Percentiles rank a stretch among this genome's conserved stretches.
These are phyloP conservation scores for Pseudomyrmex sp. DNA, from an alignment of 1,140 invertebrate species.

Conservation along the genomic window DNA sequence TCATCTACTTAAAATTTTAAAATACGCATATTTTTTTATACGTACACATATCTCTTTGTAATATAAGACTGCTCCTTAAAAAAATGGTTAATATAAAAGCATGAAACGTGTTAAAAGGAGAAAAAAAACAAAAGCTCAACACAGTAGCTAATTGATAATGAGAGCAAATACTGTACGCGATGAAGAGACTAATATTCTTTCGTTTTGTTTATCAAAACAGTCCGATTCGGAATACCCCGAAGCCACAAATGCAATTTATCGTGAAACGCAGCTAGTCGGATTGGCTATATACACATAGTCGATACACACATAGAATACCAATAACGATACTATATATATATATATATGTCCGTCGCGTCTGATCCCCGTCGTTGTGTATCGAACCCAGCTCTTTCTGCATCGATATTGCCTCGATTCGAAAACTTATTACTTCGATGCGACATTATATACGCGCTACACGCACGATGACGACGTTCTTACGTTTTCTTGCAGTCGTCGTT, in stretches of 20 bases:
- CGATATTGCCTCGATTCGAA: background rate
- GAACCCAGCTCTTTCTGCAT: too few species aligned
- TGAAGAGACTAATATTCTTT: constrained; percentile 41
- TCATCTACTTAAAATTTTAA: too few species aligned
- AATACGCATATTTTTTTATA: too few species aligned
- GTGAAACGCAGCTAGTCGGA: constrained; percentile 42
- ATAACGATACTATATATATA: constrained; percentile 27
- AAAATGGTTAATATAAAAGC: too few species aligned
- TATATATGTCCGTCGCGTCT: background rate
- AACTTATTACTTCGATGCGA: constrained; percentile 26
- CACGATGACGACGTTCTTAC: background rate
- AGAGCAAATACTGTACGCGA: background rate
- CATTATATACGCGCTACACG: background rate
- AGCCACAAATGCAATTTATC: constrained; percentile 55
- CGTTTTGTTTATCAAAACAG: constrained; percentile 42
- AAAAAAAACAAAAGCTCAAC: background rate
- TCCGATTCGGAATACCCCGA: background rate
- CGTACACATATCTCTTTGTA: too few species aligned
- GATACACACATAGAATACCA: constrained; percentile 29
- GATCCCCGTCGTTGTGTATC: background rate
- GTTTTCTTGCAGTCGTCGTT: background rate
- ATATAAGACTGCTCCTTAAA: too few species aligned
- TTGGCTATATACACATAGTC: background rate
- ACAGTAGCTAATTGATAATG: constrained; percentile 16
- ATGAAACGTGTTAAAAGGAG: too few species aligned